Percentiles rank a stretch among this genome's conserved stretches.
Conservation (phyloP, 2,113 vertebrate genomes). For the Ptilonorhynchus violaceus region DNA sequence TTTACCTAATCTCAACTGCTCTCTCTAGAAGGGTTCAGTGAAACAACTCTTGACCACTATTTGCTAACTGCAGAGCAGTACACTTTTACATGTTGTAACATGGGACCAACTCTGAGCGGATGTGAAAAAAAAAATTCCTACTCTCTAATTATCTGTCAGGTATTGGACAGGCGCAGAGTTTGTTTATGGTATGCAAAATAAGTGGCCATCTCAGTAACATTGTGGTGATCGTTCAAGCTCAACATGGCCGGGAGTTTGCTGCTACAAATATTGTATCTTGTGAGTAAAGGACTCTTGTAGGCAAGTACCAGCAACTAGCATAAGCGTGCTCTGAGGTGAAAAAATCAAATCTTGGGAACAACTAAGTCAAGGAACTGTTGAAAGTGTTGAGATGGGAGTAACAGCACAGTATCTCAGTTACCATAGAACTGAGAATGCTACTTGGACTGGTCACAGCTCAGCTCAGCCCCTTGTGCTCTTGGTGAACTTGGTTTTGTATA, state of each 20-base stretch:
- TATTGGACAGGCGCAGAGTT: not conserved
- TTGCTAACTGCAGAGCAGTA: not conserved
- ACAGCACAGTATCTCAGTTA: not conserved
- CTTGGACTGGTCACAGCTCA: not conserved
- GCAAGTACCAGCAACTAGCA: not conserved
- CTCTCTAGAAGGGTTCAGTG: not conserved
- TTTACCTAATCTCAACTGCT: not conserved
- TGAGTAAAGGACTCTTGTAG: not conserved
- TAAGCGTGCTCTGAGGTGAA: not conserved
- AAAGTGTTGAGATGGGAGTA: not conserved
- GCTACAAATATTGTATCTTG: not conserved
- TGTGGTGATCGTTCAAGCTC: not conserved
- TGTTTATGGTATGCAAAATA: not conserved
- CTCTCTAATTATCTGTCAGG: not conserved
- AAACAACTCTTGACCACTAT: not conserved
- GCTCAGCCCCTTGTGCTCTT: rapidly evolving
- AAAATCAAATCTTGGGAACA: not conserved
- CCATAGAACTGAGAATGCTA: not conserved
- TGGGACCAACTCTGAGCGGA: not conserved
- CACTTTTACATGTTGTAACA: rapidly evolving
- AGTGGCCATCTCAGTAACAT: not conserved
- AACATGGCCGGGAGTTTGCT: not conserved
- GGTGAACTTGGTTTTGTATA: rapidly evolving
- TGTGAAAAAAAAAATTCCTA: not conserved
- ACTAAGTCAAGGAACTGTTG: not conserved